phyloP scores from a whole-genome alignment of 2,797 vertebrate genomes.

The Todus mexicanus region DNA sequence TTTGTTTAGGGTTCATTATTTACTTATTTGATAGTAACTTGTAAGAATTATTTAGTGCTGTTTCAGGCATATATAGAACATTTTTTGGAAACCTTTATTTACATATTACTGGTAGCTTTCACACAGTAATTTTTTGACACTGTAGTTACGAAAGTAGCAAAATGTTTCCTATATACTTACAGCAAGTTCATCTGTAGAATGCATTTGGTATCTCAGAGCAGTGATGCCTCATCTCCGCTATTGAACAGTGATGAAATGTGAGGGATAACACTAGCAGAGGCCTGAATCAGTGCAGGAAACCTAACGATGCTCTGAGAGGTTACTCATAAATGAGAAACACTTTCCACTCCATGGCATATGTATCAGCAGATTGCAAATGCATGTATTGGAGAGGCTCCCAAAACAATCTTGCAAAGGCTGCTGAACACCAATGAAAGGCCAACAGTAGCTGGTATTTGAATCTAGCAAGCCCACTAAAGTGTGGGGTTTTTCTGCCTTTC shows the following conservation, averaged over 20 bases:
- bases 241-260: not conserved
- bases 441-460: constrained; percentile 45
- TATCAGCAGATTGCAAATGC: constrained; percentile 61
- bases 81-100: not conserved
- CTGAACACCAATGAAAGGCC: constrained; percentile 49
- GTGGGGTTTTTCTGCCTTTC: not conserved
- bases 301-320: not conserved
- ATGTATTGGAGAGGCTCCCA: constrained; percentile 37
- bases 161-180: not conserved
- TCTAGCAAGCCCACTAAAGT: constrained; percentile 32
- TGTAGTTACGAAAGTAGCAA: not conserved
- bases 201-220: not conserved
- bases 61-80: not conserved
- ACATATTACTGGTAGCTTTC: not conserved
- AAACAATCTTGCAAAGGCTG: constrained; percentile 15
- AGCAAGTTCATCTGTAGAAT: not conserved
- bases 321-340: constrained; percentile 4
- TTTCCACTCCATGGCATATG: constrained; percentile 31
- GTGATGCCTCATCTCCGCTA: not conserved
- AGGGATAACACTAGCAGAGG: not conserved
- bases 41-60: not conserved
- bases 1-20: not conserved
- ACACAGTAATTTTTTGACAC: not conserved
- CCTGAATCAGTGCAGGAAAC: constrained; percentile 12
- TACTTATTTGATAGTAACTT: not conserved